Evolutionary conservation across 2,888 invertebrate genomes (phyloP).

Genomic region (Polydrusus pterygomalis): DNA sequence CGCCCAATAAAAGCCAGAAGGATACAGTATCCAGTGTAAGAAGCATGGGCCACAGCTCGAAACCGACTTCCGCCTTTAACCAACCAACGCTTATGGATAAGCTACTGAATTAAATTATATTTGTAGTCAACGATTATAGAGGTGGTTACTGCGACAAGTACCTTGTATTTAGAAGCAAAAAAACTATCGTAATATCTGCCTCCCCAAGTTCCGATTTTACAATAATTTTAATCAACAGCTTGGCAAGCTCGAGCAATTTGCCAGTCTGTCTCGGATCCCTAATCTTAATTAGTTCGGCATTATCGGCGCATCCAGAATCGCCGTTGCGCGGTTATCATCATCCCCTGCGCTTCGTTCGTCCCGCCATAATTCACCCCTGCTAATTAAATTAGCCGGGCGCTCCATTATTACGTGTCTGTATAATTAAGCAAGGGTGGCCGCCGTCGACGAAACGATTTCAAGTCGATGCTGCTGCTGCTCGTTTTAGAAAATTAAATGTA

Average conservation of each 20-base stretch:
- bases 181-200: conserved; percentile 14
- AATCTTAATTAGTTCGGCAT: conserved; percentile 53
- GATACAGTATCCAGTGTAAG: too few species aligned
- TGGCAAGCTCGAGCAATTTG: conserved; percentile 35
- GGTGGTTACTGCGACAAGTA: too few species aligned
- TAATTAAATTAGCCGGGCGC: conserved; percentile 53
- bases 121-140: too few species aligned
- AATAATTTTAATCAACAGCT: conserved; percentile 40
- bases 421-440: conserved; percentile 48
- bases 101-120: too few species aligned
- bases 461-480: conserved; percentile 25
- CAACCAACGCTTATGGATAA: too few species aligned
- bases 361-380: conserved; percentile 45
- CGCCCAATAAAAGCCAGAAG: too few species aligned
- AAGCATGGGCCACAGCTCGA: too few species aligned
- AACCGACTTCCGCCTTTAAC: too few species aligned
- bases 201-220: conserved; percentile 4
- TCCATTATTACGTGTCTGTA: conserved; percentile 52
- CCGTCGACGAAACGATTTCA: conserved; percentile 29
- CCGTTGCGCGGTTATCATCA: conserved; percentile 47
- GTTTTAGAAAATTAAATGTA: conserved; percentile 24
- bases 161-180: too few species aligned
- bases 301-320: conserved; percentile 50
- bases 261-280: conserved; percentile 35
- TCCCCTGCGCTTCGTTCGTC: conserved; percentile 39